These are phyloP conservation scores for Catamblyrhynchus diadema DNA, from an alignment of 2,797 vertebrate species.

Conservation along the genomic window DNA sequence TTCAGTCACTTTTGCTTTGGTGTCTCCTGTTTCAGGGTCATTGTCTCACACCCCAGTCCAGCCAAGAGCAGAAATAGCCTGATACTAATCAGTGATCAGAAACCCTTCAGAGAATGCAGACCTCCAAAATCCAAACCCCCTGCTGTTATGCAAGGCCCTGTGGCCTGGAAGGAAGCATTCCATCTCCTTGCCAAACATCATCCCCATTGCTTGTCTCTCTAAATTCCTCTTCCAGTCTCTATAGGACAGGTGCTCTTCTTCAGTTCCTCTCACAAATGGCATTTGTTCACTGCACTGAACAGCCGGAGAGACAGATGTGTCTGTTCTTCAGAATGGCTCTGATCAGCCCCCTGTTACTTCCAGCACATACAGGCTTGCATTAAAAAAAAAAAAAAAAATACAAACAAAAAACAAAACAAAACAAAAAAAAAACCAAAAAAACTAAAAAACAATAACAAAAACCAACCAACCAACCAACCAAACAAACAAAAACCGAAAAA, in stretches of 20 bases:
- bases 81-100: background rate
- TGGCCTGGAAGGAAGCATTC: background rate
- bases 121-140: background rate
- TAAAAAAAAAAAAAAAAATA: background rate
- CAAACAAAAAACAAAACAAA: no score
- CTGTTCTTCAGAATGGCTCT: background rate
- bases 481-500: no score
- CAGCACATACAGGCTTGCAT: no score
- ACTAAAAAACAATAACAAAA: background rate
- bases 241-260: background rate
- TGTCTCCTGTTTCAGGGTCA: background rate
- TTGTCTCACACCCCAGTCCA: background rate
- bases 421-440: no score
- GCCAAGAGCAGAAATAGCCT: background rate
- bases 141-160: background rate
- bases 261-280: background rate
- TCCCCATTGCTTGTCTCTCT: background rate
- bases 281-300: background rate
- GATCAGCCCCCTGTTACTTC: accelerated
- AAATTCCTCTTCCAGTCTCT: background rate
- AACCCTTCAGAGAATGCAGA: background rate
- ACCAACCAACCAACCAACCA: accelerated
- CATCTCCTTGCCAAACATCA: background rate
- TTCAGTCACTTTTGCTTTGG: background rate
- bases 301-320: background rate